Evolutionary conservation across 2,113 vertebrate genomes (phyloP), one percentile per base, ranked within the genome.

Genomic region (Prunella himalayana): DNA sequence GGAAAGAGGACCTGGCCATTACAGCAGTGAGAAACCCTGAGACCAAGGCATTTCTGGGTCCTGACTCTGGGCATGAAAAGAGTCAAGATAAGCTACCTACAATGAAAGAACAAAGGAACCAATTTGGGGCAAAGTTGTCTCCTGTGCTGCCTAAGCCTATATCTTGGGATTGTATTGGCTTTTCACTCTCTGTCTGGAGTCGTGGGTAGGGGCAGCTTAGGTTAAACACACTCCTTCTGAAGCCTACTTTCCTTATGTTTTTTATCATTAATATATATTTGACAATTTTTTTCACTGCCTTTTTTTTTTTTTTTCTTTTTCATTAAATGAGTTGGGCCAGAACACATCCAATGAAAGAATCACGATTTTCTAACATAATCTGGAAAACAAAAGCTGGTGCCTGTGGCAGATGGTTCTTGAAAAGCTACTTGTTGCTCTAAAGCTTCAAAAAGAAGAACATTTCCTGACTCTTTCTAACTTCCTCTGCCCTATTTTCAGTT

Each of bases 401-500:
- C 37, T 39, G 21, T 50, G 30, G 50, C 15, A 66, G 41, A 33
- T 63, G 15, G 16, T 35, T 90, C 60, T 92, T 95, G 57, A 81
- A 91, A 87, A 93, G 31, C 15, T 41, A 59, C n/a, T 60, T 76
- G 44, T 86, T 79, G 37, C 91, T 86, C 91, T 94, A 82, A 88
- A 88, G n/a, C 20, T 49, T 44, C 42, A 89, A 95, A 91, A 92
- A 56, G 35, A 60, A 86, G 79, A 83, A 64, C 65, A 10, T 86
- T 94, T 92, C 84, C 70, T 59, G 31, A 12, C 41, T 71, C 59
- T 92, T 77, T 84, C 68, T 87, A 85, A 60, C 47, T 95, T 88
- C 71, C 47, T 64, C 37, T 97, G 92, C 28, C 90, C 92, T 97
- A 92, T 94, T 97, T 97, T 89, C 86, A 79, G 82, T 75, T 82